Conservation (phyloP, 1,140 invertebrate species). For the Drosophila kurseongensis region DNA sequence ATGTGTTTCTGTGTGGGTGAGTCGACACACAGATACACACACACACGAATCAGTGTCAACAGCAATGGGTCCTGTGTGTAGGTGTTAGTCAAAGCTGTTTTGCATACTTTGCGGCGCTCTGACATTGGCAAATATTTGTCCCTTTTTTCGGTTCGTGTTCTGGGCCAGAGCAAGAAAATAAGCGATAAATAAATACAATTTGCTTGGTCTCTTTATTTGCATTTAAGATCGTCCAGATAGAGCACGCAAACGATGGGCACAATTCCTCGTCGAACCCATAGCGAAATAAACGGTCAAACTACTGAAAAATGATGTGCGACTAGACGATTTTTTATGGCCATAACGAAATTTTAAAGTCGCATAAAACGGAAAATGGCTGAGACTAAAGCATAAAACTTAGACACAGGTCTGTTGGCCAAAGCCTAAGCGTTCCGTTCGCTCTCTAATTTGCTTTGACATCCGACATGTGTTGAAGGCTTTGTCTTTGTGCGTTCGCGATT, state of each 20-base stretch:
- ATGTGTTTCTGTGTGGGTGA: constrained; percentile 11
- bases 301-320: constrained; percentile 60
- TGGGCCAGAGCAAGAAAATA: constrained; percentile 67
- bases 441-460: constrained; percentile 75
- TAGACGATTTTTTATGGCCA: constrained; percentile 45
- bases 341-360: constrained; percentile 50
- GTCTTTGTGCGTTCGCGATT: constrained; percentile 71
- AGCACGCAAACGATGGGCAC: constrained; percentile 65
- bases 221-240: constrained; percentile 75
- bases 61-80: constrained; percentile 42
- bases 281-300: constrained; percentile 48
- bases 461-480: constrained; percentile 73
- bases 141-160: constrained; percentile 57
- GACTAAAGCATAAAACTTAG: no score
- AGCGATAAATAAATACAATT: constrained; percentile 83
- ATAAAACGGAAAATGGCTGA: constrained; percentile 30
- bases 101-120: constrained; percentile 75
- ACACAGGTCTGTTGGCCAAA: constrained; percentile 29
- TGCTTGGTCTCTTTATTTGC: constrained; percentile 73
- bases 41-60: constrained; percentile 33
- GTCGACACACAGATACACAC: constrained; percentile 6
- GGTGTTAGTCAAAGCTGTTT: constrained; percentile 76
- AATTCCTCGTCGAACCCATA: constrained; percentile 13
- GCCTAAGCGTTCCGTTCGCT: constrained; percentile 37
- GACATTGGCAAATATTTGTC: constrained; percentile 79